Percentiles rank a stretch among this genome's conserved stretches.
Conservation (phyloP, 2,888 invertebrate species). For the Lottia scabra region DNA sequence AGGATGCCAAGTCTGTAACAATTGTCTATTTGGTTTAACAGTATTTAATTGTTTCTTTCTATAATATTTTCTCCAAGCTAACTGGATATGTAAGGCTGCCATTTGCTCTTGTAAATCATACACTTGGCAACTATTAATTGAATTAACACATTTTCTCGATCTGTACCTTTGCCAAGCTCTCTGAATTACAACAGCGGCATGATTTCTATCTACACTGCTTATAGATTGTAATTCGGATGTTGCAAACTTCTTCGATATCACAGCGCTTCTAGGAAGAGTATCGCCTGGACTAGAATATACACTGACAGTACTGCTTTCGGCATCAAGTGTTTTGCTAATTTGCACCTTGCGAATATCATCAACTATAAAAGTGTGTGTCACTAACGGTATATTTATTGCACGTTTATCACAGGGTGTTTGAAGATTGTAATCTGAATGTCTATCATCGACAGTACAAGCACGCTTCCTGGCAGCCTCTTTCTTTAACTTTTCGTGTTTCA, state of each 20-base stretch:
- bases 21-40: conserved; percentile 51
- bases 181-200: conserved; percentile 57
- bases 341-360: too few species aligned
- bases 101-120: conserved; percentile 61
- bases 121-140: conserved; percentile 24
- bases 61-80: conserved; percentile 65
- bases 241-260: conserved; percentile 36
- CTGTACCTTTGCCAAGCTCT: conserved; percentile 58
- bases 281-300: conserved; percentile 13
- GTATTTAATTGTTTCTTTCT: conserved; percentile 55
- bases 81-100: conserved; percentile 64
- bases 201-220: conserved; percentile 47
- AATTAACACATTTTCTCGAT: not conserved
- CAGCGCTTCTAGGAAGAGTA: conserved; percentile 22
- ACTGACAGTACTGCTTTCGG: not conserved
- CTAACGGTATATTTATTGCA: too few species aligned
- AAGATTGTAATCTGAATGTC: too few species aligned
- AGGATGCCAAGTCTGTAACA: conserved; percentile 63
- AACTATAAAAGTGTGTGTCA: too few species aligned
- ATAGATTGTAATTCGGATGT: conserved; percentile 47
- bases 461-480: conserved; percentile 65
- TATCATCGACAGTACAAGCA: too few species aligned
- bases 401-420: too few species aligned
- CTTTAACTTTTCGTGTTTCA: conserved; percentile 68
- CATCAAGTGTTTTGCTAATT: too few species aligned